Evolutionary conservation across 2,888 invertebrate genomes (phyloP).

Genomic region (Parnassius orleans): DNA sequence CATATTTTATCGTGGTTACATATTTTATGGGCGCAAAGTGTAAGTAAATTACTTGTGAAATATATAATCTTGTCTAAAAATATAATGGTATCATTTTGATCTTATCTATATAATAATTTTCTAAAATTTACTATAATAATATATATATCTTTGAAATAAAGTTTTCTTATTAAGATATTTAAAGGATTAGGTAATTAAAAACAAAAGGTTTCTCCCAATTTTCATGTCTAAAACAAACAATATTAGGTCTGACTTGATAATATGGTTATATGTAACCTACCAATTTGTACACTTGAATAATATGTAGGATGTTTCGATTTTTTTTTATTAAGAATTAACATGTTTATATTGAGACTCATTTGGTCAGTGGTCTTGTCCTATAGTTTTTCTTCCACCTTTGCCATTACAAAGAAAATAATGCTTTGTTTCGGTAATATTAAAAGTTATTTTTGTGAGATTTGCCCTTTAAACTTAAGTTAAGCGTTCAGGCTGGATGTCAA

Average conservation of each 20-base stretch:
- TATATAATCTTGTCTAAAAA: too few relatives aligned
- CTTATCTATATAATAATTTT: too few relatives aligned
- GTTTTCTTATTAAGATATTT: too few relatives aligned
- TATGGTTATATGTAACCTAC: conserved; percentile 53
- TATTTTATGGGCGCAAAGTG: too few relatives aligned
- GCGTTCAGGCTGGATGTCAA: conserved; percentile 76
- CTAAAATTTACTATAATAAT: too few relatives aligned
- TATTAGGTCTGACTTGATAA: conserved; percentile 49
- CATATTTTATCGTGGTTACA: too few relatives aligned
- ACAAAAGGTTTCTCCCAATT: conserved; percentile 10
- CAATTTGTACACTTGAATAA: conserved; percentile 71
- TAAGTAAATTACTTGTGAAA: too few relatives aligned
- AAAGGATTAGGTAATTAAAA: conserved; percentile 6
- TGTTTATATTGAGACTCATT: conserved; percentile 76
- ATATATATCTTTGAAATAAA: too few relatives aligned
- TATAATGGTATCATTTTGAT: too few relatives aligned
- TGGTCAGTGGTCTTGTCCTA: conserved; percentile 59
- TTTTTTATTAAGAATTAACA: conserved; percentile 77
- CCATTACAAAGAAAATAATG: conserved; percentile 31
- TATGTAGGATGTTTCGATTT: conserved; percentile 55
- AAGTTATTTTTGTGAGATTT: conserved; percentile 38
- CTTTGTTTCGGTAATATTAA: conserved; percentile 36
- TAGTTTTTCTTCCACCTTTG: conserved; percentile 53
- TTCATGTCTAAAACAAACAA: conserved; percentile 53
- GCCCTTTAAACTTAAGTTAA: conserved; percentile 48